Conservation (phyloP, 2,888 invertebrate species). For the Cyclophora punctaria region DNA sequence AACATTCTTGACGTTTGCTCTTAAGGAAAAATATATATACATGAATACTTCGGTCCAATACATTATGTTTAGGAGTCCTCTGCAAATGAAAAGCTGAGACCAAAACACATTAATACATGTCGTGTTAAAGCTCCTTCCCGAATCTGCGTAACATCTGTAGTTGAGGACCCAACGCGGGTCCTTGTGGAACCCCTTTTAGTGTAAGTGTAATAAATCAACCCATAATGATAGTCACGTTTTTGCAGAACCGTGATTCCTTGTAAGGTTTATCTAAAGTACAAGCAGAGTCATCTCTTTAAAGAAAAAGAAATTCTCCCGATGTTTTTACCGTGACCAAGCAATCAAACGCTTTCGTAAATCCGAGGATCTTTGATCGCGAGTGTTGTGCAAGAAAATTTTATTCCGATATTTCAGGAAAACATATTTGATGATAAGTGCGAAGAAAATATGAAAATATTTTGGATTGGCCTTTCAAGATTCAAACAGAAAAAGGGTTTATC, state of each 20-base stretch:
- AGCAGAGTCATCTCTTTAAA: neutral
- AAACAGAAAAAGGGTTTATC: no score
- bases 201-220: constrained; percentile 36
- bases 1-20: no score
- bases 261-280: constrained; percentile 12
- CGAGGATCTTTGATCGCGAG: neutral
- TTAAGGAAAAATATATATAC: no score
- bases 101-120: constrained; percentile 39
- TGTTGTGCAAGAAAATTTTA: no score
- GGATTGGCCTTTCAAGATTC: no score
- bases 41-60: neutral
- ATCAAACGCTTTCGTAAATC: constrained; percentile 1
- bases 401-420: no score
- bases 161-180: constrained; percentile 23
- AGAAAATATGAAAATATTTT: no score
- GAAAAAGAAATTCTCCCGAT: neutral
- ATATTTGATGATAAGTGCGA: no score
- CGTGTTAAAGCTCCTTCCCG: constrained; percentile 29
- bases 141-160: constrained; percentile 35
- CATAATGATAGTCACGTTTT: constrained; percentile 48
- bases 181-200: constrained; percentile 34
- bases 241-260: constrained; percentile 23
- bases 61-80: constrained; percentile 1
- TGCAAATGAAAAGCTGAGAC: constrained; percentile 11
- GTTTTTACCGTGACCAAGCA: neutral